Base-by-base conservation (phyloP, 2,113 vertebrate species). In the Fukomys damarensis region DNA sequence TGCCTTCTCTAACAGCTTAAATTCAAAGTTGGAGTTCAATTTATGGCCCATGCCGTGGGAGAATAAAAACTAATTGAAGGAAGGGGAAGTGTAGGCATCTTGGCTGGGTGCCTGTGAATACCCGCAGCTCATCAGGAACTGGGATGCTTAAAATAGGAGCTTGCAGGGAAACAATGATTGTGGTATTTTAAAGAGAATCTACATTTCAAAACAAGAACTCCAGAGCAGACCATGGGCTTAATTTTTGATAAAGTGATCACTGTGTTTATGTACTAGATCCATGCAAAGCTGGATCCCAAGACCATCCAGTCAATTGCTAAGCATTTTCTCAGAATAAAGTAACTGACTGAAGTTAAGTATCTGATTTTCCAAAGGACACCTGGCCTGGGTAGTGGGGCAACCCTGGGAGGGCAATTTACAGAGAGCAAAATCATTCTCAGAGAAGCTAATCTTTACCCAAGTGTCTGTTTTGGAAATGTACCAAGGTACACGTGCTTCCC, bases 31-130 rank as follows among this genome's bases (percentile, higher is more conserved):
- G 12, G 35, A 38, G 59, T 7, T 28, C 38, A 22, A 12, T 12
- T 59, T 16, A 2, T 1, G 4, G 24, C 38, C 30, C 3, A 9
- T 7, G 3, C 66, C 10, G 7, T 0, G 20, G 38, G 56, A 59
- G 19, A 13, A 28, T 24, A 4, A 38, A 13, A 65, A 22, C 7
- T 26, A 70, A 24, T 5, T 22, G 26, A 38, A 14, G 5, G 24
- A 35, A 43, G 35, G 11, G n/a, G n/a, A 17, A 11, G 0, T 1
- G 9, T 35, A 32, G 10, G 6, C 2, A 11, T 0, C 1, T 5
- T 35, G 3, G 0, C 3, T 7, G 20, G 7, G 52, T 7, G 43
- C 9, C 0, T 24, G 82, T 52, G 56, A 14, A 16, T 10, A 30
- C 28, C 58, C 35, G 7, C 16, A 43, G 38, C 4, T 26, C 10